Percentiles rank a stretch among this genome's conserved stretches.
Conservation (phyloP, 2,888 invertebrate genomes). For the Thereva unica region DNA sequence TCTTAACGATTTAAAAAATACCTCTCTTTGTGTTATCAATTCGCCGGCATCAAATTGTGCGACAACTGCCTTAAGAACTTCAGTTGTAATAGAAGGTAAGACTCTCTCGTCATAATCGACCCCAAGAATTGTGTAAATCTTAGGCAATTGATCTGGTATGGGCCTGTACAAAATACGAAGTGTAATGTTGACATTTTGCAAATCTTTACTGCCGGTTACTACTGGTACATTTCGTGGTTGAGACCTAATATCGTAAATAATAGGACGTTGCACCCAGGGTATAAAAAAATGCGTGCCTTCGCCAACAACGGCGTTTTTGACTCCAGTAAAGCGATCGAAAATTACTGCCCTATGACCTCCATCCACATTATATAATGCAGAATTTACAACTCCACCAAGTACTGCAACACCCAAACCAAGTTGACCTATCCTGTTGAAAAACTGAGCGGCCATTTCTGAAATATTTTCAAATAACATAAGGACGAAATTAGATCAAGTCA, state of each 20-base stretch:
- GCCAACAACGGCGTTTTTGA: conserved; percentile 88
- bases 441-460: conserved; percentile 63
- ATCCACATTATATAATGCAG: conserved; percentile 97
- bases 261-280: conserved; percentile 98
- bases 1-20: conserved; percentile 54
- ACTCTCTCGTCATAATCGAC: conserved; percentile 98
- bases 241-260: conserved; percentile 95
- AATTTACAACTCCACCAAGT: conserved; percentile 91
- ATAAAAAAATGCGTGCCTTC: conserved; percentile 99
- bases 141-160: conserved; percentile 88
- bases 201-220: conserved; percentile 97
- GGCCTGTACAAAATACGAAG: conserved; percentile 97
- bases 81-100: conserved; percentile 96
- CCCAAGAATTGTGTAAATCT: conserved; percentile 94
- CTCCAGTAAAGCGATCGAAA: conserved; percentile 96
- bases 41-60: conserved; percentile 99
- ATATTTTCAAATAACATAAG: no score
- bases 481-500: no score
- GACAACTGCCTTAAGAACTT: conserved; percentile 97
- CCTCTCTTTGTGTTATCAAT: conserved; percentile 97
- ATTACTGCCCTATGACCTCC: conserved; percentile 99
- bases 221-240: conserved; percentile 96
- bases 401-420: conserved; percentile 90
- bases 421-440: conserved; percentile 87
- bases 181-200: conserved; percentile 99